Conservation (phyloP, 1,140 invertebrate species). For the Drosophila suzukii region DNA sequence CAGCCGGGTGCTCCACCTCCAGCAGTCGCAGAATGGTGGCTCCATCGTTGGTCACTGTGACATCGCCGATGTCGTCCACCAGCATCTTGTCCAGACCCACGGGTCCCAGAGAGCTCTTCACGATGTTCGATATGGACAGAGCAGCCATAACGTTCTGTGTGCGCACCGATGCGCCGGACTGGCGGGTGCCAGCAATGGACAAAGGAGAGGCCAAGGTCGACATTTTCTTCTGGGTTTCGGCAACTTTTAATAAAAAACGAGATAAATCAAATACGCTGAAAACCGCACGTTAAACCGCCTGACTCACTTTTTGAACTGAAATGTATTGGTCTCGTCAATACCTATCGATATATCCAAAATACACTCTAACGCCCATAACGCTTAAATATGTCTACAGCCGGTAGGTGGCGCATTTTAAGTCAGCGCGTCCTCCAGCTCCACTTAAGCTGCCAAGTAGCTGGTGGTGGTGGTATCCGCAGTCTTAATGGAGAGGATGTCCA, state of each 20-base stretch:
- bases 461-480: too few relatives aligned
- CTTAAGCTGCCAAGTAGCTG: too few relatives aligned
- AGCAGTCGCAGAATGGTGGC: constrained; percentile 98
- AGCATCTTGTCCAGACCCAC: constrained; percentile 99
- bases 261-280: constrained; percentile 58
- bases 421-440: too few relatives aligned
- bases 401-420: too few relatives aligned
- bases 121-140: constrained; percentile 98
- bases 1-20: constrained; percentile 99
- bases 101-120: constrained; percentile 99
- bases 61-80: constrained; percentile 99
- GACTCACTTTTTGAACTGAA: constrained; percentile 70
- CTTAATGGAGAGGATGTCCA: too few relatives aligned
- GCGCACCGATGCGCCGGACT: constrained; percentile 94
- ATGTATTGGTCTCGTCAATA: too few relatives aligned
- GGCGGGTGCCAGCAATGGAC: constrained; percentile 93
- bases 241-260: constrained; percentile 74
- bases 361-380: too few relatives aligned
- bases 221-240: constrained; percentile 84
- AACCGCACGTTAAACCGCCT: constrained; percentile 72
- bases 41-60: constrained; percentile 99
- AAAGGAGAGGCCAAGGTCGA: constrained; percentile 89
- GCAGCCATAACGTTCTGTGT: constrained; percentile 99
- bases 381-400: too few relatives aligned
- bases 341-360: too few relatives aligned